Percentiles rank a stretch among this genome's conserved stretches.
Conservation (phyloP, 2,113 vertebrate genomes). For the Ibidorhyncha struthersii region DNA sequence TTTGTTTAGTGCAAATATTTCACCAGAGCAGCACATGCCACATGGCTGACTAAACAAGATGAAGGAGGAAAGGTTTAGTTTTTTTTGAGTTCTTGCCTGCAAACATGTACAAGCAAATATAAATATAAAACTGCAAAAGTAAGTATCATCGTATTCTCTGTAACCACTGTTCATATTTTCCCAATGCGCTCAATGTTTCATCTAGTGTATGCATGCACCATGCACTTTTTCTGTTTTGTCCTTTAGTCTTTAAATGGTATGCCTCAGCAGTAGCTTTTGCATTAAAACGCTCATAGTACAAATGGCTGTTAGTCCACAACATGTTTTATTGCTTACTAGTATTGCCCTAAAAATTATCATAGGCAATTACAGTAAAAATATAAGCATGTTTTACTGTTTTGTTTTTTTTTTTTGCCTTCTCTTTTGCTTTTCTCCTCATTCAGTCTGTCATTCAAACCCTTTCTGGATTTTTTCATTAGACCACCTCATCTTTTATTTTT, state of each 20-base stretch:
- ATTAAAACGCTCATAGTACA: not conserved
- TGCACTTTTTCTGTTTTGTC: not conserved
- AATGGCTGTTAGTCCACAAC: not conserved
- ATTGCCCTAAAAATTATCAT: not conserved
- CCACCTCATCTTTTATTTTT: not conserved
- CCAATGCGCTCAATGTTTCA: not conserved
- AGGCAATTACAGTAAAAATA: not conserved
- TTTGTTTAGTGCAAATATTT: conserved; percentile 13
- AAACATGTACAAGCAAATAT: not conserved
- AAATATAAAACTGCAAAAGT: not conserved
- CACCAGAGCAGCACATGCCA: not conserved
- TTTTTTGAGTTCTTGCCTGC: not conserved
- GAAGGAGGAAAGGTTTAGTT: not conserved
- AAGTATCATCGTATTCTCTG: not conserved
- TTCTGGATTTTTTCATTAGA: not conserved
- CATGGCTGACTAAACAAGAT: not conserved
- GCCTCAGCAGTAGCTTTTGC: not conserved
- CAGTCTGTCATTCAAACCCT: not conserved
- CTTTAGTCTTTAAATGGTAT: not conserved
- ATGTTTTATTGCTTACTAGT: not conserved
- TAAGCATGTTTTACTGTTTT: not conserved
- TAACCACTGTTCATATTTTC: not conserved
- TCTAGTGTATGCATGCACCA: not conserved
- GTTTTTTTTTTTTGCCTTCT: not conserved
- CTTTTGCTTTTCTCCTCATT: not conserved